phyloP scores from a whole-genome alignment of 2,113 vertebrate species.

The Guaruba guarouba region DNA sequence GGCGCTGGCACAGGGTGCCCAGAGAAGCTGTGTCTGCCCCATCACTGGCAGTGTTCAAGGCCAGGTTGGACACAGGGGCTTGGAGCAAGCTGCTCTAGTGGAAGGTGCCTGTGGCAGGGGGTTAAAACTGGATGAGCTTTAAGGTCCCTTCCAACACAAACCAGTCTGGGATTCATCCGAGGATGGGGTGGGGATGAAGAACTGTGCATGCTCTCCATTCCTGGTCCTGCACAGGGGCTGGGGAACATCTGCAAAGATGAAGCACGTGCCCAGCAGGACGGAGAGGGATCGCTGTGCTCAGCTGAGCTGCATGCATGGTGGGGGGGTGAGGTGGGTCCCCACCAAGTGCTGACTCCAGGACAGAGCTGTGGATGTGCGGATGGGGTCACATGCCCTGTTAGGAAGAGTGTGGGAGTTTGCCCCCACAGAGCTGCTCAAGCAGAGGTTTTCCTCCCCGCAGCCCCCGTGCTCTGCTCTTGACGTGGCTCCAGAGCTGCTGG shows the following conservation, averaged over 20 bases:
- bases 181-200: background rate
- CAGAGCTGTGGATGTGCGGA: background rate
- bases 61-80: too few relatives aligned
- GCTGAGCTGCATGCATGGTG: background rate
- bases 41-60: background rate
- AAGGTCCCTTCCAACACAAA: background rate
- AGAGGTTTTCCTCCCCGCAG: background rate
- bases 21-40: too few relatives aligned
- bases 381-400: background rate
- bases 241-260: background rate
- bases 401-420: background rate
- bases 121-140: background rate
- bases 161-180: background rate
- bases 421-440: background rate
- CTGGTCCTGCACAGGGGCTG: background rate
- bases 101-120: background rate
- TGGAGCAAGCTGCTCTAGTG: background rate
- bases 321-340: background rate
- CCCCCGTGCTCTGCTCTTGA: background rate
- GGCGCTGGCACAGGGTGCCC: too few relatives aligned
- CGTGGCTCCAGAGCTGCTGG: rapidly evolving
- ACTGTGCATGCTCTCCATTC: background rate
- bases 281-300: background rate
- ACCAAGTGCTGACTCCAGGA: rapidly evolving
- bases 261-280: rapidly evolving